These are phyloP conservation scores for Pycnomerus fuliginosus DNA, from an alignment of 2,888 invertebrate species.

Conservation along the genomic window DNA sequence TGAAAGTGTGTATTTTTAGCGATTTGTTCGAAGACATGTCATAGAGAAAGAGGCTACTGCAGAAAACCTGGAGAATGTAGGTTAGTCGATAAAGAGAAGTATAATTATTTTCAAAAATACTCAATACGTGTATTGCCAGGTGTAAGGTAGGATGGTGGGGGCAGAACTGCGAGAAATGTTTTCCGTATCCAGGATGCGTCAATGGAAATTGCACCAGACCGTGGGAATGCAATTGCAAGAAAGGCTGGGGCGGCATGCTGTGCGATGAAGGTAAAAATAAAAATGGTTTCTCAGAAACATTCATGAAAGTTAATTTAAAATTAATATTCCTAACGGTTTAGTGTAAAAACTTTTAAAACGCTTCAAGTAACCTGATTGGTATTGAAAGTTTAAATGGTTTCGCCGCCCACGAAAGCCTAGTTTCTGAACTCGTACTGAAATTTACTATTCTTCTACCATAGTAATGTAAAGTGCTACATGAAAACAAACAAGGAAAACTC, in stretches of 20 bases:
- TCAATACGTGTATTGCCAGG: conserved; percentile 49
- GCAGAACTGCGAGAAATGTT: conserved; percentile 67
- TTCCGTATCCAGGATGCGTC: conserved; percentile 85
- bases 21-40: conserved; percentile 75
- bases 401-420: too few relatives aligned
- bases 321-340: too few relatives aligned
- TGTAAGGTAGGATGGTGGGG: conserved; percentile 92
- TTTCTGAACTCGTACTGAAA: too few relatives aligned
- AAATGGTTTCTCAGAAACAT: not conserved
- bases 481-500: too few relatives aligned
- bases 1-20: conserved; percentile 11
- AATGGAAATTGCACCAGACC: conserved; percentile 82
- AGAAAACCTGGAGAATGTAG: conserved; percentile 74
- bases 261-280: conserved; percentile 77
- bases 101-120: conserved; percentile 1
- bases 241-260: conserved; percentile 88
- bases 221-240: conserved; percentile 87
- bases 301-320: too few relatives aligned
- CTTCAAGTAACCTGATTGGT: too few relatives aligned
- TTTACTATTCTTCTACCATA: too few relatives aligned
- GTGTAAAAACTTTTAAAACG: too few relatives aligned
- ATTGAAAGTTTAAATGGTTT: too few relatives aligned
- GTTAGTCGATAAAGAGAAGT: conserved; percentile 50
- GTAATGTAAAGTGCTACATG: too few relatives aligned
- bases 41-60: conserved; percentile 82